A percentile compares a stretch with the other conserved stretches of the same genome.
phyloP scores from a whole-genome alignment of 1,140 invertebrate species.

The Drosophila repleta region DNA sequence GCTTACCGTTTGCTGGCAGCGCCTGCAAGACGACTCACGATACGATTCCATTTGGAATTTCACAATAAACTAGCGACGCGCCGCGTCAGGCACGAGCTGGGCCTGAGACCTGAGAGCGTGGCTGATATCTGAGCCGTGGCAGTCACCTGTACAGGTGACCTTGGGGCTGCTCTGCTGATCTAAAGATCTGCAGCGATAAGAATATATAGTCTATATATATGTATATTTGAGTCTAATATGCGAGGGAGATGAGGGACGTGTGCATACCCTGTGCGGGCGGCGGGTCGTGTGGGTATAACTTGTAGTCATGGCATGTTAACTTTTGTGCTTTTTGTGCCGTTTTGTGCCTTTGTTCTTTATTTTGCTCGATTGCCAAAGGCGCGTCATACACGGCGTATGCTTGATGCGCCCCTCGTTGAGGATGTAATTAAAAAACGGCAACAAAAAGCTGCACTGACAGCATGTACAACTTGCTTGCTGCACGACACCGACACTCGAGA shows the following conservation, averaged over 20 bases:
- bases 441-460: conserved; percentile 61
- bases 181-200: no score
- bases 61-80: conserved; percentile 70
- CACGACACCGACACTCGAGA: conserved; percentile 44
- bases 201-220: no score
- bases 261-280: background rate
- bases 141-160: no score
- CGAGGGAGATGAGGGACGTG: no score
- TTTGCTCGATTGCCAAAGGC: conserved; percentile 34
- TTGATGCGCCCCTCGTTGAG: conserved; percentile 36
- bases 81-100: conserved; percentile 34
- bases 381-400: conserved; percentile 30
- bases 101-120: no score
- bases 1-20: conserved; percentile 38
- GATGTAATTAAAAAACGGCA: conserved; percentile 78
- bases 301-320: conserved; percentile 14
- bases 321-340: background rate
- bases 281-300: conserved; percentile 5
- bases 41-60: conserved; percentile 69
- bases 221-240: no score
- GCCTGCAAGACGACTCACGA: conserved; percentile 17
- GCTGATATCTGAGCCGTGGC: no score
- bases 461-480: conserved; percentile 51
- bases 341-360: conserved; percentile 3
- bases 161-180: no score